Base-by-base conservation (phyloP, 1,140 invertebrate species). In the Diorhabda elongata region DNA sequence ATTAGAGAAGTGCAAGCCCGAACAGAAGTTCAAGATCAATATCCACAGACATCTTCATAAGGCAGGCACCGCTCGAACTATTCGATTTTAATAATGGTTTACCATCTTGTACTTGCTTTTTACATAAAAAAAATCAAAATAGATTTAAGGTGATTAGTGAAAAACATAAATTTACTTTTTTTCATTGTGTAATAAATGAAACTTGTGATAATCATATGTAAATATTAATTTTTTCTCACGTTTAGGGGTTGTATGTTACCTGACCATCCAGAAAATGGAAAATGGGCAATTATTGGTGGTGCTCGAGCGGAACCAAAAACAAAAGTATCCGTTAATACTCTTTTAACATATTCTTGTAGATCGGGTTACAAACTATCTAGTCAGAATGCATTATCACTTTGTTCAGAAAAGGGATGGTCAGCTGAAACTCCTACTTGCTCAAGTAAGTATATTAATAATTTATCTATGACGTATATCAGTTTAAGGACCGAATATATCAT, bases 181-280 rank as follows among this genome's bases (percentile, higher is more conserved):
- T 26, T 1, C 26, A 26, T 26, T 26, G 26, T 26, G 26, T 26
- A 26, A 26, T 26, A 26, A 26, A 26, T 26, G 26, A 26, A 26
- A 26, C 26, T 26, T 26, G 26, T 26, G 26, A 26, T 26, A 26
- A 26, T 26, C 45, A 9, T 52, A 9, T 52, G 8, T 52, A 52
- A 6, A 52, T 52, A 9, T 52, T 52, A 6, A 3, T 52, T 52
- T 52, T 52, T 52, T 52, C 2, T 52, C n/a, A 3, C 6, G 6
- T 52, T 56, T 57, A 68, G 71, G 26, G 70, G 47, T 9, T 74
- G 71, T 41, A 9, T 26, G 5, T 70, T 74, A 43, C 75, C 75
- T 5, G 5, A n/a, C 3, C 68, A 76, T n/a, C 75, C 75, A 1
- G 64, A 45, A n/a, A 59, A 64, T 7, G 75, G 75, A 3, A 45